Evolutionary conservation across 2,888 invertebrate species (phyloP), one percentile per base, ranked within the genome.

Genomic region (Meiosimyza platycephala): DNA sequence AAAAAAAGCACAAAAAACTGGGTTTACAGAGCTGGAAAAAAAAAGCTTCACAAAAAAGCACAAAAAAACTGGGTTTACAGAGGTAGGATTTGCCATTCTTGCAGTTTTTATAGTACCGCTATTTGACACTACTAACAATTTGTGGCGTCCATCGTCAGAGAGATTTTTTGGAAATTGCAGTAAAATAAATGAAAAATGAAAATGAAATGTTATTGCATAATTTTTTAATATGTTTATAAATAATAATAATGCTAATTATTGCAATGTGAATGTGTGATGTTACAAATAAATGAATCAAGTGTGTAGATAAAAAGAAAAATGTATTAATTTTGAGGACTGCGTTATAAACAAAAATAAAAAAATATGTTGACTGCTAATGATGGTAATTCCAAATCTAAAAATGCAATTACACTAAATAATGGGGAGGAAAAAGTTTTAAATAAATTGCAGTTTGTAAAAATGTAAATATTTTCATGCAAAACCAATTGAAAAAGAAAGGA

Each of bases 81-180:
- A n/a, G n/a, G n/a, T n/a, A n/a, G n/a, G n/a, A n/a, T n/a, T n/a
- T n/a, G n/a, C n/a, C n/a, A n/a, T n/a, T n/a, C n/a, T n/a, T n/a
- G n/a, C n/a, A n/a, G n/a, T n/a, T n/a, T n/a, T n/a, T n/a, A n/a
- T n/a, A n/a, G n/a, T n/a, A n/a, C n/a, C n/a, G n/a, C n/a, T n/a
- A n/a, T n/a, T n/a, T n/a, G n/a, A n/a, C 28, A 28, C 28, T 28
- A 28, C 28, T 28, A 28, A 28, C 28, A 59, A 16, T 48, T 67
- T 74, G 65, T 60, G 71, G 75, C 72, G 72, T 72, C 74, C 62
- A 33, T 66, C 62, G 40, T 63, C 62, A 59, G 51, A 67, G 15
- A n/a, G 2, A 16, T 28, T 7, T 60, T 52, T 40, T 68, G 54
- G 15, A 70, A 52, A 40, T 62, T 40, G 28, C 59, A 70, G 22